phyloP scores from a whole-genome alignment of 1,140 invertebrate genomes.

The Liolophura sinensis region DNA sequence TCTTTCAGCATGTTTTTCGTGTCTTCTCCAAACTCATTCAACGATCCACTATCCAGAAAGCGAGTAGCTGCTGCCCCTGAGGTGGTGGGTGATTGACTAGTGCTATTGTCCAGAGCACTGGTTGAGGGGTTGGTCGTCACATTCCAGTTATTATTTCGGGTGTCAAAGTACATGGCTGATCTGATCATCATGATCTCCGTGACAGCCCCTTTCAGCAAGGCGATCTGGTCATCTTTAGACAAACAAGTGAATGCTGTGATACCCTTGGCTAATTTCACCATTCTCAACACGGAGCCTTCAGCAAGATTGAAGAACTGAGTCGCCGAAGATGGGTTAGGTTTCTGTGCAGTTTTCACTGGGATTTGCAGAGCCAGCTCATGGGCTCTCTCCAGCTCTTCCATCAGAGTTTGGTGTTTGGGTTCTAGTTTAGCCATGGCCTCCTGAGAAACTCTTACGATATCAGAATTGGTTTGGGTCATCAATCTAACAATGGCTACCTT shows the following conservation, averaged over 20 bases:
- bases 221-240: constrained; percentile 48
- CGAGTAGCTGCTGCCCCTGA: no score
- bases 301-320: constrained; percentile 52
- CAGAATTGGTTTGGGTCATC: no score
- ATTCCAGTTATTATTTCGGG: constrained; percentile 7
- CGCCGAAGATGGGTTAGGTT: constrained; percentile 19
- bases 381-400: constrained; percentile 35
- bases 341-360: constrained; percentile 29
- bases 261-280: constrained; percentile 51
- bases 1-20: no score
- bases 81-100: no score
- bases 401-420: constrained; percentile 21
- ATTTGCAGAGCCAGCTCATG: constrained; percentile 23
- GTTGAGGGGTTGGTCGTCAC: neutral
- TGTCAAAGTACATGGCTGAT: constrained; percentile 49
- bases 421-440: constrained; percentile 22
- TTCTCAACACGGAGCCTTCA: constrained; percentile 44
- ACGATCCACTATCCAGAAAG: no score
- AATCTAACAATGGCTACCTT: no score
- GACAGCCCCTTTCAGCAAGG: constrained; percentile 48
- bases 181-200: constrained; percentile 53
- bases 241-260: constrained; percentile 41
- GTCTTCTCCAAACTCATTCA: no score
- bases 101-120: no score
- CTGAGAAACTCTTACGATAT: neutral